These are phyloP conservation scores for Allobates femoralis DNA, from an alignment of 2,797 vertebrate species.

Conservation along the genomic window DNA sequence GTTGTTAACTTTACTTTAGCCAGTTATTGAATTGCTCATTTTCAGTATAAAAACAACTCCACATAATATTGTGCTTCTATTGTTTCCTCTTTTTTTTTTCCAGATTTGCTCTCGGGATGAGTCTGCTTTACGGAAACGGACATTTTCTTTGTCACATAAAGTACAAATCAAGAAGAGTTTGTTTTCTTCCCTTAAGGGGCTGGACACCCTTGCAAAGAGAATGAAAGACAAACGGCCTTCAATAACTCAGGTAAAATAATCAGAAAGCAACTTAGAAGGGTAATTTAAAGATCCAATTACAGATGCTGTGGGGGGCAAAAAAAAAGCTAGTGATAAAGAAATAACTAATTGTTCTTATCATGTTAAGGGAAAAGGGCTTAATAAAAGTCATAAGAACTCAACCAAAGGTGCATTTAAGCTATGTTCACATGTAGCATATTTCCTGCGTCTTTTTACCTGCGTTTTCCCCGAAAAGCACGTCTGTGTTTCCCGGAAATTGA, in stretches of 20 bases:
- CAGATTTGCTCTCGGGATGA: slow-evolving; percentile 93
- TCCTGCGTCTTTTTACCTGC: too few species aligned
- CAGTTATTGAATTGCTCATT: background rate
- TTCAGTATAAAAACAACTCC: background rate
- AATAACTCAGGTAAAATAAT: slow-evolving; percentile 80
- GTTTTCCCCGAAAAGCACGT: too few species aligned
- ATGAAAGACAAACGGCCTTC: slow-evolving; percentile 88
- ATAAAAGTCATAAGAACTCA: too few species aligned
- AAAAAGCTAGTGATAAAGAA: too few species aligned
- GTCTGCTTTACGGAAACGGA: slow-evolving; percentile 85
- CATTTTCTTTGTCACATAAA: slow-evolving; percentile 83
- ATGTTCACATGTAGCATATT: too few species aligned
- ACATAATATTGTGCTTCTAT: slow-evolving; percentile 58
- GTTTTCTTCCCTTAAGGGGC: slow-evolving; percentile 91
- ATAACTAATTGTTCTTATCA: too few species aligned
- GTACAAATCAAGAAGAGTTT: slow-evolving; percentile 84
- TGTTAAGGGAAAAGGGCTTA: too few species aligned
- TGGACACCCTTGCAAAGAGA: slow-evolving; percentile 87
- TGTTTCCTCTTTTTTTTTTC: slow-evolving; percentile 25
- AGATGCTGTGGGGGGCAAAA: too few species aligned
- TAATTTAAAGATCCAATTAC: background rate
- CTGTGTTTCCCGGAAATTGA: too few species aligned
- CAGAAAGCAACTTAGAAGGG: background rate
- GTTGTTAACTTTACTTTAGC: too few species aligned
- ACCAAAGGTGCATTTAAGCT: too few species aligned